Conservation (phyloP, 2,797 vertebrate genomes). For the Myioborus melanocephalus region DNA sequence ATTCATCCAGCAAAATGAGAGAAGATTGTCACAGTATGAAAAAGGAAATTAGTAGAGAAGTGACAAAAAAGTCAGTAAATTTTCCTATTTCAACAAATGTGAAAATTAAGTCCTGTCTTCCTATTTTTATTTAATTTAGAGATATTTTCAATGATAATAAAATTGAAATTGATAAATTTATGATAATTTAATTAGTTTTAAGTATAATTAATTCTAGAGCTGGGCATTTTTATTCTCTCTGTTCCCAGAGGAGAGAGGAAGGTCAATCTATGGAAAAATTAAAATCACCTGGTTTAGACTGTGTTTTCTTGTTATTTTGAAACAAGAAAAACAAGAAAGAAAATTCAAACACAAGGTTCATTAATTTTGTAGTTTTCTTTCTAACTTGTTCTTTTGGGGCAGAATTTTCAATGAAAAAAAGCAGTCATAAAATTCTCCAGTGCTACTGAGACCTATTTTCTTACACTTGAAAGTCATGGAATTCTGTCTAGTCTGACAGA, state of each 20-base stretch:
- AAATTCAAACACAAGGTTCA: rapidly evolving
- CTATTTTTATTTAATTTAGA: background rate
- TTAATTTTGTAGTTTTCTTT: background rate
- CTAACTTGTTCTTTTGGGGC: background rate
- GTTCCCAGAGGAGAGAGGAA: background rate
- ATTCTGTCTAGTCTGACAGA: background rate
- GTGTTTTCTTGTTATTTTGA: background rate
- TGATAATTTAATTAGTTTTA: background rate
- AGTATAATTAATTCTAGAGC: background rate
- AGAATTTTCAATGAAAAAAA: background rate
- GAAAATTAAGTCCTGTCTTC: background rate
- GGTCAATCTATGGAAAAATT: rapidly evolving
- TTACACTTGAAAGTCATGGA: background rate
- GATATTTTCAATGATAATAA: background rate
- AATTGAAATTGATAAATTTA: background rate
- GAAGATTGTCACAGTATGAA: background rate
- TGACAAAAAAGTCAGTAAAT: background rate
- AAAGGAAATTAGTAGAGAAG: background rate
- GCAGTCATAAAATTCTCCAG: background rate
- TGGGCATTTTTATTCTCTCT: background rate
- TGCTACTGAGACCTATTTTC: background rate
- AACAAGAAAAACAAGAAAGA: background rate
- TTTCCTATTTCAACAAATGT: background rate
- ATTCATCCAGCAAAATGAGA: background rate
- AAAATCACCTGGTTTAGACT: background rate